These are phyloP conservation scores for Melanostigma gelatinosum DNA, from an alignment of 2,113 vertebrate species.

Conservation along the genomic window DNA sequence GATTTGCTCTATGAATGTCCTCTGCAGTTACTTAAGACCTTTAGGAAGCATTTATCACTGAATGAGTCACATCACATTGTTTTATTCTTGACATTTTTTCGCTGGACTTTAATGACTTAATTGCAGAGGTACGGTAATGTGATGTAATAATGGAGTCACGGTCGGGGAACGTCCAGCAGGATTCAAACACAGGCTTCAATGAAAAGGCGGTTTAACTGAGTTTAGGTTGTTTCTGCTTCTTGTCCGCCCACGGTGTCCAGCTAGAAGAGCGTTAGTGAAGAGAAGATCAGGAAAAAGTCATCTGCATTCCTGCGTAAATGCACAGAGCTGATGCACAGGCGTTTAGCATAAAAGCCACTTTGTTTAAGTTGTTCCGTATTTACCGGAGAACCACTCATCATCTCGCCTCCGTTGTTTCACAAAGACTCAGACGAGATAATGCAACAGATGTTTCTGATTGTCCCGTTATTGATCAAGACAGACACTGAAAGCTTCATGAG, in stretches of 20 bases:
- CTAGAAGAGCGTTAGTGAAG: not conserved
- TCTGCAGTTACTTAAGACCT: not conserved
- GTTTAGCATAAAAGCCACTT: conserved; percentile 22
- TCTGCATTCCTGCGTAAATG: not conserved
- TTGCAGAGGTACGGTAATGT: not conserved
- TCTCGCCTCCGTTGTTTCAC: not conserved
- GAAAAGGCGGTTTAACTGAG: conserved; percentile 20
- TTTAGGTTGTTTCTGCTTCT: conserved; percentile 7
- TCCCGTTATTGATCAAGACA: not conserved
- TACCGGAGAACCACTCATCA: conserved; percentile 7
- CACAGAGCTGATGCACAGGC: conserved; percentile 8
- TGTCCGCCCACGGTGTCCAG: not conserved
- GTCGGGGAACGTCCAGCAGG: not conserved
- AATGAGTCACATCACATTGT: not conserved
- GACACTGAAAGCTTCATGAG: conserved; percentile 7
- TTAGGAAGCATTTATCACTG: not conserved
- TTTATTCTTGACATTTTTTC: not conserved
- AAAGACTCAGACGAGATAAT: not conserved
- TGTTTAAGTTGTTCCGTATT: not conserved
- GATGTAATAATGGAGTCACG: not conserved
- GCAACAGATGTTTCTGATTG: conserved; percentile 6
- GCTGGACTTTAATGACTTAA: not conserved
- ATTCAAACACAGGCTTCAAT: not conserved
- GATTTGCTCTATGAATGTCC: not conserved
- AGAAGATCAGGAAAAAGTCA: not conserved